Percentiles rank a stretch among this genome's conserved stretches.
phyloP scores from a whole-genome alignment of 37 sponge, comb jelly and placozoan genomes.

The Beroe ovata region DNA sequence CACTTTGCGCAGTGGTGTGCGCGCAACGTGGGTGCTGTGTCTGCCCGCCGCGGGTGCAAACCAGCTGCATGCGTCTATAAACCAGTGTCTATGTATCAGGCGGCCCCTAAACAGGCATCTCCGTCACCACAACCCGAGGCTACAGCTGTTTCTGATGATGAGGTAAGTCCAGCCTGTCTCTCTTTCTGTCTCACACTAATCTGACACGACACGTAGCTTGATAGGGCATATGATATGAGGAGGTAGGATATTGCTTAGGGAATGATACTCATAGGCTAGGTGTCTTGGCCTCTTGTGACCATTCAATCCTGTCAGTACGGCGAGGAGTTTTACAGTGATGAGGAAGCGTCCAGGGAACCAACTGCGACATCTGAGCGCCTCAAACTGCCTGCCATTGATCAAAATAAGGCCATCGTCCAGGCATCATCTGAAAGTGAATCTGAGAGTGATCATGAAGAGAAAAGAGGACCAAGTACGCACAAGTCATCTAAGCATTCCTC shows the following conservation, averaged over 20 bases:
- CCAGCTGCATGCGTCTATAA: background rate
- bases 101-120: background rate
- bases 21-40: too few species aligned
- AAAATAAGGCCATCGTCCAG: constrained; percentile 6
- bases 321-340: constrained; percentile 58
- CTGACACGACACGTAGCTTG: too few species aligned
- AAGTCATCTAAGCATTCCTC: background rate
- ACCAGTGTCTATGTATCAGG: background rate
- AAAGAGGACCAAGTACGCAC: background rate
- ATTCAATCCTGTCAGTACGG: background rate
- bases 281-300: too few species aligned
- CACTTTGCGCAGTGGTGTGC: too few species aligned
- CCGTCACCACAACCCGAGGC: background rate
- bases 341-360: constrained; percentile 39
- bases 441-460: background rate
- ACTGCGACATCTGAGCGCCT: constrained; percentile 22
- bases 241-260: too few species aligned
- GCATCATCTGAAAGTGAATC: background rate
- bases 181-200: too few species aligned
- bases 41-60: too few species aligned
- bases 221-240: too few species aligned
- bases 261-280: too few species aligned
- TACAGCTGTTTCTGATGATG: background rate
- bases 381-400: constrained; percentile 16
- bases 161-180: too few species aligned